Base-by-base conservation (phyloP, 2,888 invertebrate genomes). In the Imbricaverruca yamaguchii region DNA sequence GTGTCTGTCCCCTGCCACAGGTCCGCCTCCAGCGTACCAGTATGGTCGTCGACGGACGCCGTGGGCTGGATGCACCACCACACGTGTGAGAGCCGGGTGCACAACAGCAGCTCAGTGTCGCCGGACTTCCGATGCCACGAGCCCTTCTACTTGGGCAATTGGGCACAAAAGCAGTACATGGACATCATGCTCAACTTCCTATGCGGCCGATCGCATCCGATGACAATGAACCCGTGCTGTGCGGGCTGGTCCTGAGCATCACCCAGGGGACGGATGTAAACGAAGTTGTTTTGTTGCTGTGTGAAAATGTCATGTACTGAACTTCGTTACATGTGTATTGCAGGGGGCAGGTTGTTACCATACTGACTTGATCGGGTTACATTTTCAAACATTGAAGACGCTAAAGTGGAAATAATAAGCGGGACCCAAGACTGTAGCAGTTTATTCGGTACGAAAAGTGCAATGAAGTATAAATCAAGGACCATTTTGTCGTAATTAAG, bases 141-240 rank as follows among this genome's bases (percentile, higher is more conserved):
- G 67, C 67, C 67, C 67, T 67, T 25, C 67, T 67, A 67, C 67
- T 25, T 67, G 25, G 67, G 67, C 11, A 67, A 67, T 25, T 67
- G 67, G 67, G 67, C 67, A 13, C 67, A 67, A 25, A n/a, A 67
- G 12, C 67, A 67, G 25, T 67, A 67, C 67, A n/a, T 67, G 67
- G 67, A 67, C 67, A 67, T 25, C 25, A 67, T 67, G n/a, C n/a
- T 67, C 67, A 67, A 67, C 67, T 67, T 67, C 67, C 67, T 67
- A 7, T 67, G 67, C 25, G 67, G 67, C 25, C n/a, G 67, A 13
- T 25, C 25, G 0, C 23, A 25, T 0, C n/a, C 12, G 12, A 67
- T 67, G 67, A 11, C 67, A 25, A 25, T 25, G 67, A 67, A 67
- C 67, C 67, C 67, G 25, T 67, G 67, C 67, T 67, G 67, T 25